Conservation (phyloP, 2,888 invertebrate genomes). For the Cerceris rybyensis region DNA sequence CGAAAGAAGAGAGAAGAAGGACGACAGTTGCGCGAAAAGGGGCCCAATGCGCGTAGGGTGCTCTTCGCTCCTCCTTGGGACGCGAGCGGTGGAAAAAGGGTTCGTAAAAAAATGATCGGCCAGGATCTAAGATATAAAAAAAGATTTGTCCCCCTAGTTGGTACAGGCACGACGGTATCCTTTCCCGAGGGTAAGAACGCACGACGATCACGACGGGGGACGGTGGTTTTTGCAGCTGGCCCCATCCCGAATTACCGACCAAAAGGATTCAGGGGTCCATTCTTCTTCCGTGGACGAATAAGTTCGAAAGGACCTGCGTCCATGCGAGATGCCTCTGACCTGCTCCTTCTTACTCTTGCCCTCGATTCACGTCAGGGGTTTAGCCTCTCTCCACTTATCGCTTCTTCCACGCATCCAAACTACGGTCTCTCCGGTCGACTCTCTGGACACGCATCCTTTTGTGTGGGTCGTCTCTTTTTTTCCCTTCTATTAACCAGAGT, state of each 20-base stretch:
- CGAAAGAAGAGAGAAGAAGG: conserved; percentile 38
- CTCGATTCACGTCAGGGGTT: conserved; percentile 69
- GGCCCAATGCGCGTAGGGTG: conserved; percentile 41
- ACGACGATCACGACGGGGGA: conserved; percentile 54
- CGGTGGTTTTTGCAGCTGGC: conserved; percentile 80
- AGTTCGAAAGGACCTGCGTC: conserved; percentile 80
- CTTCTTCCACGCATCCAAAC: conserved; percentile 30
- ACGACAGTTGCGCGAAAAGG: conserved; percentile 78
- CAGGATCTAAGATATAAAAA: conserved; percentile 77
- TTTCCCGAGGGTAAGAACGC: conserved; percentile 70
- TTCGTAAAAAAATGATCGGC: conserved; percentile 80
- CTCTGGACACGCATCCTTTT: conserved; percentile 38
- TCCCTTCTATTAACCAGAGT: not conserved
- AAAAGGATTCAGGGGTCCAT: conserved; percentile 78
- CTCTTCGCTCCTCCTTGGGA: conserved; percentile 53
- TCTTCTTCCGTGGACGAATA: conserved; percentile 79
- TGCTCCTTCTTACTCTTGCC: conserved; percentile 66
- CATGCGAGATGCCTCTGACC: conserved; percentile 73
- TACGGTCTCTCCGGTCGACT: conserved; percentile 45
- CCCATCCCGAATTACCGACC: conserved; percentile 67
- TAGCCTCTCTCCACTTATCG: conserved; percentile 61
- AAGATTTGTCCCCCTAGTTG: conserved; percentile 71
- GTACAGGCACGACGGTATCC: conserved; percentile 71
- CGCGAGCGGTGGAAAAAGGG: conserved; percentile 76
- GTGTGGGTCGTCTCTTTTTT: conserved; percentile 30